Evolutionary conservation across 2,888 invertebrate genomes (phyloP).

Genomic region (Drosophila rubida): DNA sequence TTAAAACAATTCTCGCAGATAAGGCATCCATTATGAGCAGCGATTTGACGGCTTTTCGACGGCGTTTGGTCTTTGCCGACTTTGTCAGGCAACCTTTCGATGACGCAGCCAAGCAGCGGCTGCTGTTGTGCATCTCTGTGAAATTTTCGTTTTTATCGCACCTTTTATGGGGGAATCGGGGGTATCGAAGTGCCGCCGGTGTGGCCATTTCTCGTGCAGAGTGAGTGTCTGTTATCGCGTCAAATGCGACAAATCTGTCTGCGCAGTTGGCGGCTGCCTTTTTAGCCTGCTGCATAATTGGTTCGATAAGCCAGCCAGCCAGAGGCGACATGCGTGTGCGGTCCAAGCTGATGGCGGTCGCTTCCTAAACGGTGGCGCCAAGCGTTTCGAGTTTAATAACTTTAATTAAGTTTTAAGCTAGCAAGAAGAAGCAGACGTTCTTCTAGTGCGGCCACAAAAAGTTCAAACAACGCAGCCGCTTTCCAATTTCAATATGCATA

Average conservation of each 20-base stretch:
- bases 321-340: conserved; percentile 66
- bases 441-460: conserved; percentile 5
- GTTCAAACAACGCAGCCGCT: conserved; percentile 33
- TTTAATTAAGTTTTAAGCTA: conserved; percentile 73
- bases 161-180: conserved; percentile 57
- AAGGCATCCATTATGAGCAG: conserved; percentile 83
- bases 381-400: conserved; percentile 67
- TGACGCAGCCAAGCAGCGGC: conserved; percentile 51
- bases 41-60: conserved; percentile 82
- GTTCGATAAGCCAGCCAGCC: conserved; percentile 64
- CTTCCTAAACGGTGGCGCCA: conserved; percentile 73
- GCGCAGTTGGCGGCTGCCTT: conserved; percentile 66
- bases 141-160: conserved; percentile 80
- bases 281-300: conserved; percentile 73
- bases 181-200: conserved; percentile 22
- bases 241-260: conserved; percentile 80
- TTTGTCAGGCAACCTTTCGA: conserved; percentile 24
- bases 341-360: conserved; percentile 39
- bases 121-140: conserved; percentile 65
- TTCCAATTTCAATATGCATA: neutral
- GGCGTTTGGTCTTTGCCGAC: conserved; percentile 79
- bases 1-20: conserved; percentile 82
- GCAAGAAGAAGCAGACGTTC: neutral
- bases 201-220: conserved; percentile 67
- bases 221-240: conserved; percentile 69